Base-by-base conservation (phyloP, 1,140 invertebrate species). In the Cepaea nemoralis region DNA sequence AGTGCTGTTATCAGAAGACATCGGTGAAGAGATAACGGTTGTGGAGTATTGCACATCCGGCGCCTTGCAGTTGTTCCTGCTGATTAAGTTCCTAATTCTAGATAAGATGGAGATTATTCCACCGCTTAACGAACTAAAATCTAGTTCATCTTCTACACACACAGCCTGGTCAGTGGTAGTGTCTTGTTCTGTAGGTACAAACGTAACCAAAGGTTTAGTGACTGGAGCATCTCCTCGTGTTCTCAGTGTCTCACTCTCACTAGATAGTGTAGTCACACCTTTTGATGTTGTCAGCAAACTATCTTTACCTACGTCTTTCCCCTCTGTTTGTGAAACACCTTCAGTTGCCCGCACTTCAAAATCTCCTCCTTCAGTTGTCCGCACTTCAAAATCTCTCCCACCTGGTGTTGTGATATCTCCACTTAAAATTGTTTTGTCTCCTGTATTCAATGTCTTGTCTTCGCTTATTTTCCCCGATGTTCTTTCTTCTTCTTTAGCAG, bases 71-170 rank as follows among this genome's bases (percentile, higher is more conserved):
- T 31, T 6, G 10, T 31, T 2, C 16, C 3, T 27, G n/a, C 27
- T 63, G 27, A 63, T 6, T 5, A 63, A 31, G 33, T 31, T 63
- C 27, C 33, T 27, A 6, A 63, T 63, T 63, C 59, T 63, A 1
- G 59, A 63, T 63, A 63, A 63, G 27, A 63, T 63, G 59, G 59
- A 63, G 59, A 63, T 63, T 31, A 63, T 63, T 8, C 59, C 59
- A 2, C 59, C 27, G 33, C 59, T 63, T 27, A 31, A 19, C 16
- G 8, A 10, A 31, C 55, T n/a, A 14, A 10, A 63, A 16, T 27
- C 59, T 2, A 31, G 6, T 22, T 27, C 59, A 22, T 63, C 59
- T 16, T 31, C 27, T 31, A 6, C 59, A 31, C 59, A 63, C 5
- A 63, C 27, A 55, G 50, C 16, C n/a, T 22, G 1, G 59, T 63